Conservation (phyloP, 2,113 vertebrate species). For the human (Homo sapiens) region DNA sequence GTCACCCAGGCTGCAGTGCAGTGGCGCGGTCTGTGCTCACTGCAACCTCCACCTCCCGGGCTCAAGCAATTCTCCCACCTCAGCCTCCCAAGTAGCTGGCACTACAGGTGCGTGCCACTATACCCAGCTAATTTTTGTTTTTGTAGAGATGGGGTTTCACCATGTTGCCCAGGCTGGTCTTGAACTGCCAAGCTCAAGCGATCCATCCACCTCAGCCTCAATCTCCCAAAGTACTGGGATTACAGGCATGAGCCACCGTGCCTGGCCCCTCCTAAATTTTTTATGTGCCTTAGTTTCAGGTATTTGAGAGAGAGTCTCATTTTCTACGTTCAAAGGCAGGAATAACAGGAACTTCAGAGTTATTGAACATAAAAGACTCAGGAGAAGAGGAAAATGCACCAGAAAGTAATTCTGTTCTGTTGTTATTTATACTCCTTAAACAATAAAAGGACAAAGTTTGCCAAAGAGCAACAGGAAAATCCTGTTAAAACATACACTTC, state of each 20-base stretch:
- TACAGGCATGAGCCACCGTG: not conserved
- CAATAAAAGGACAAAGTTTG: constrained; percentile 65
- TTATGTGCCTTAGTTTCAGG: not conserved
- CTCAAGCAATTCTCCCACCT: too few species aligned
- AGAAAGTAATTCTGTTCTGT: constrained; percentile 35
- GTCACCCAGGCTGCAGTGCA: too few species aligned
- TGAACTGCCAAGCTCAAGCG: too few species aligned
- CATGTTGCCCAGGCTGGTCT: too few species aligned
- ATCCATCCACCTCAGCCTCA: too few species aligned
- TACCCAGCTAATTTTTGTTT: too few species aligned
- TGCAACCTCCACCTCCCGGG: too few species aligned
- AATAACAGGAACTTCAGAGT: not conserved
- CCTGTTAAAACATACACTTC: constrained; percentile 58
- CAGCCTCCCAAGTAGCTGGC: too few species aligned
- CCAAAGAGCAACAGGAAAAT: constrained; percentile 68
- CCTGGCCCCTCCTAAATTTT: not conserved
- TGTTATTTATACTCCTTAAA: constrained; percentile 60
- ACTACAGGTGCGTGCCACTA: too few species aligned
- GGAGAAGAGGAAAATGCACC: constrained; percentile 31
- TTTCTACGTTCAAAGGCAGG: constrained; percentile 60
- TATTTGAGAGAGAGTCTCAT: not conserved
- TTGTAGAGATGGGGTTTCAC: too few species aligned
- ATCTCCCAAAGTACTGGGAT: too few species aligned
- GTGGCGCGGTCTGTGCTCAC: too few species aligned
- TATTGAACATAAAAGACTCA: not conserved